Conservation (phyloP, 2,888 invertebrate genomes). For the Eupithecia pulchellata region DNA sequence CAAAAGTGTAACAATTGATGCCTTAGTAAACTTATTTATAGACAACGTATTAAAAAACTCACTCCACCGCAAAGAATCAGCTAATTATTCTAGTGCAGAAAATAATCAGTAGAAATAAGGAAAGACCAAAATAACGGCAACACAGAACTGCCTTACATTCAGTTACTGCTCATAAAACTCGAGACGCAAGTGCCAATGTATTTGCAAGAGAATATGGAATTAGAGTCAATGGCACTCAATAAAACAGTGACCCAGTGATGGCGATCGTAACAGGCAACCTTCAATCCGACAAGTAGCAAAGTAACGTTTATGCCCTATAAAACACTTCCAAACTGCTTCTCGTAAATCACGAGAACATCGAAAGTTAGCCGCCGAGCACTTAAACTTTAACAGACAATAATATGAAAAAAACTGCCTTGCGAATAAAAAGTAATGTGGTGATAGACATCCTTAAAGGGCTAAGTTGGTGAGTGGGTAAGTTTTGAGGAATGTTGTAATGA, state of each 20-base stretch:
- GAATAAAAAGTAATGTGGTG: slow-evolving; percentile 82
- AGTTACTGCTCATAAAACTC: slow-evolving; percentile 39
- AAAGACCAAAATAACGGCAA: neutral
- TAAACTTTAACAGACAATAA: slow-evolving; percentile 85
- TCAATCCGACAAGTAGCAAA: slow-evolving; percentile 83
- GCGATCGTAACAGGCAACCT: slow-evolving; percentile 72
- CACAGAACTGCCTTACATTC: slow-evolving; percentile 36
- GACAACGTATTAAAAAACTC: neutral
- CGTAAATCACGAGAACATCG: slow-evolving; percentile 73
- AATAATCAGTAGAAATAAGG: neutral
- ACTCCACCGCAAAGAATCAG: neutral
- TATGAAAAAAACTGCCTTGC: slow-evolving; percentile 79
- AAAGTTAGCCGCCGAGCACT: slow-evolving; percentile 83
- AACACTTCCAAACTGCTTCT: slow-evolving; percentile 81
- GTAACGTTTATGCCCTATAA: slow-evolving; percentile 84
- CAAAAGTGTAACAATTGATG: neutral
- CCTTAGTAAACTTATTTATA: neutral
- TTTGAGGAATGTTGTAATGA: slow-evolving; percentile 84
- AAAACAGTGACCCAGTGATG: slow-evolving; percentile 74
- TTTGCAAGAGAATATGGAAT: slow-evolving; percentile 54
- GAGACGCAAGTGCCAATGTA: slow-evolving; percentile 45
- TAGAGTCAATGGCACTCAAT: slow-evolving; percentile 52
- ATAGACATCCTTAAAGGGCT: slow-evolving; percentile 78
- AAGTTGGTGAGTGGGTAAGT: slow-evolving; percentile 80
- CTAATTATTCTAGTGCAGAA: neutral